Evolutionary conservation across 2,888 invertebrate genomes (phyloP).

Genomic region (Drosophila colorata): DNA sequence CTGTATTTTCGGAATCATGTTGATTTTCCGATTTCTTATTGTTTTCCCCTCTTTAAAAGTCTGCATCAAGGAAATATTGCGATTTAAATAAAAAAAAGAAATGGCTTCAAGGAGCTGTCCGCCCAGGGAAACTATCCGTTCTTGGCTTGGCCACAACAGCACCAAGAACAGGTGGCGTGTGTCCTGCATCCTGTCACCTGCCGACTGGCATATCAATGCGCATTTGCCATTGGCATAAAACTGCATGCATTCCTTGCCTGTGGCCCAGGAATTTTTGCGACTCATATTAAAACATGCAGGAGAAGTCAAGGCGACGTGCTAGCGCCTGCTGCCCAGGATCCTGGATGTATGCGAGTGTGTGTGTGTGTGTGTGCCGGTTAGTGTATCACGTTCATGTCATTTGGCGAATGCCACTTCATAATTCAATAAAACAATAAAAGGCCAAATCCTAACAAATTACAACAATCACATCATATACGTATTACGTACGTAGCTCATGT

Average conservation of each 20-base stretch:
- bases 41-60: too few species aligned
- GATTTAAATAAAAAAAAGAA: too few species aligned
- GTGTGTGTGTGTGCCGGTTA: conserved; percentile 9
- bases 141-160: not conserved
- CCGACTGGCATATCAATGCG: conserved; percentile 30
- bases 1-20: too few species aligned
- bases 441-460: conserved; percentile 74
- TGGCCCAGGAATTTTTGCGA: conserved; percentile 21
- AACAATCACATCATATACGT: conserved; percentile 73
- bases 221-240: conserved; percentile 7
- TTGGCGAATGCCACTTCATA: conserved; percentile 81
- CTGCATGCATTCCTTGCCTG: conserved; percentile 28
- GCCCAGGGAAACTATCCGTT: not conserved
- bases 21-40: too few species aligned
- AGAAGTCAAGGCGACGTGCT: conserved; percentile 19
- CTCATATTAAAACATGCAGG: conserved; percentile 42
- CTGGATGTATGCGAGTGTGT: not conserved
- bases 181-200: conserved; percentile 24
- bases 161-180: not conserved
- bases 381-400: conserved; percentile 76
- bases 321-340: not conserved
- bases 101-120: not conserved
- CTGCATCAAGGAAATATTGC: too few species aligned
- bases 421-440: conserved; percentile 83
- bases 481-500: conserved; percentile 22